Base-by-base conservation (phyloP, 2,113 vertebrate genomes). In the Myotis lucifugus region DNA sequence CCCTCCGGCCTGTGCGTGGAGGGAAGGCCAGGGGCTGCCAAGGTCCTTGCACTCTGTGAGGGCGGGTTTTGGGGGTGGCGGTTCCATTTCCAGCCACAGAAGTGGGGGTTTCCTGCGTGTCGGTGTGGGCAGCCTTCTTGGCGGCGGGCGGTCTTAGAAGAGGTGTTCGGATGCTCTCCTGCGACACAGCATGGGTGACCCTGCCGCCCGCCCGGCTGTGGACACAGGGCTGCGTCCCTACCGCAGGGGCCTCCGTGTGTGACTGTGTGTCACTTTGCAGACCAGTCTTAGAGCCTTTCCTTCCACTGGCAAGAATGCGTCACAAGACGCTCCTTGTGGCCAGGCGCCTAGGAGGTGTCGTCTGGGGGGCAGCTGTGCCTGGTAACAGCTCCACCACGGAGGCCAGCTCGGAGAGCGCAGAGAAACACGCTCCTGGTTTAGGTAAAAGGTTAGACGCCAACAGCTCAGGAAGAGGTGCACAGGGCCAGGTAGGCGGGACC, bases 361-460 rank as follows among this genome's bases (percentile, higher is more conserved):
- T 12, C 37, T 12, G 70, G 37, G 23, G 37, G 37, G 48, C 40
- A 18, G 66, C 5, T 1, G 72, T 27, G 3, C 40, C 37, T 0
- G 0, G 52, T 34, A 15, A 67, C 56, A 1, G 1, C 25, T 0
- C 3, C 17, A 52, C 29, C 56, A 21, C 0, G 6, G 32, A 67
- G 70, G 3, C 23, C 13, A 5, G 17, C 29, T 6, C 0, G 2
- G 10, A 23, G 5, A 12, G 12, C 27, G 12, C 61, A 27, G 52
- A 27, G 50, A 5, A 4, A 59, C 52, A 0, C 0, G 34, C 8
- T 21, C 1, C 48, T 13, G 48, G 32, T 23, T 52, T 23, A 14
- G 1, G 48, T n/a, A 19, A 29, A 54, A 54, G 34, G 34, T 27
- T 15, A 5, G 18, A 6, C 13, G 18, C 12, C 8, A 8, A 0